Base-by-base conservation (phyloP, 2,888 invertebrate species). In the Auanema sp. region DNA sequence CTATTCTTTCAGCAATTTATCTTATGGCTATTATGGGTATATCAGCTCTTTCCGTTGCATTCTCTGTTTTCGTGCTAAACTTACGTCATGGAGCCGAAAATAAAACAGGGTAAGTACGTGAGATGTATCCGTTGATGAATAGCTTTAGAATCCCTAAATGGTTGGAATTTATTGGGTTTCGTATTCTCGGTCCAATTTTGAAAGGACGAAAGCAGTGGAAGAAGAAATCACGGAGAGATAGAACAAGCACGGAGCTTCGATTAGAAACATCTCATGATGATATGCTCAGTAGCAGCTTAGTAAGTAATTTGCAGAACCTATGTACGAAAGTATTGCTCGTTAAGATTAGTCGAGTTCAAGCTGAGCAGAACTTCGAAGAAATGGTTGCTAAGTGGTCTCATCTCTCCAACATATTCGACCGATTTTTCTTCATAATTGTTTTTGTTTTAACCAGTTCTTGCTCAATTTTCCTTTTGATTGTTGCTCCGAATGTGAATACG, bases 1-100 rank as follows among this genome's bases (percentile, higher is more conserved):
- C 6, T n/a, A 24, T 6, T 4, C 25, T 68, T 69, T 55, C 57
- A 65, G 85, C 85, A 25, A 85, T 86, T 63, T 86, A 86, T 75
- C 72, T 86, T 65, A 86, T 85, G 49, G 83, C 84, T n/a, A 85
- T 85, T 54, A 86, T 86, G 86, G 85, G 83, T 21, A 84, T 85
- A 78, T 85, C 85, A 51, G 85, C 85, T 60, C 66, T 85, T 56
- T 85, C 85, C 11, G 71, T 72, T n/a, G 64, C 55, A 8, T 77
- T 86, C 53, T 85, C 85, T 11, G 86, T 86, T 52, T 81, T 85
- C 67, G 85, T 86, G 11, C 82, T 86, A 14, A 85, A 86, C 68
- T 75, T 86, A 50, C 85, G 85, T 69, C 85, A 86, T 74, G 68
- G 75, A 6, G 79, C 79, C 33, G 76, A 71, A 50, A 66, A 60